Conservation (phyloP, 2,797 vertebrate genomes). For the Notamacropus eugenii region DNA sequence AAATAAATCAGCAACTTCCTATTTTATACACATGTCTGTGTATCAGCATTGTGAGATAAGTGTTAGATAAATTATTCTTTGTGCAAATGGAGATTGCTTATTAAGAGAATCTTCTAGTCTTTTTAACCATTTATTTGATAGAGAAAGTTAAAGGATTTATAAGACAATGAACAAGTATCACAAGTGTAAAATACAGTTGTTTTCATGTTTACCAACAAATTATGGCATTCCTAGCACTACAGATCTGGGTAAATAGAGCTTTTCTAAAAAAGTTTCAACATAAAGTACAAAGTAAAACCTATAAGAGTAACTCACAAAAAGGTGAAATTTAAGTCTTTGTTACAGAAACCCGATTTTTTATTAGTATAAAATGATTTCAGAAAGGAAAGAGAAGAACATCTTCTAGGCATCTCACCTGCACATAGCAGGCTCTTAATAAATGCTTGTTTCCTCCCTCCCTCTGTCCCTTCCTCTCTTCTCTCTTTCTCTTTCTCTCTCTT, state of each 20-base stretch:
- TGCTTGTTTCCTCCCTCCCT: neutral
- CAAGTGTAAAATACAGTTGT: constrained; percentile 27
- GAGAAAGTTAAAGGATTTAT: neutral
- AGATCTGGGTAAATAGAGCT: constrained; percentile 27
- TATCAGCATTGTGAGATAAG: neutral
- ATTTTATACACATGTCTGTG: neutral
- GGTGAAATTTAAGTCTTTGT: neutral
- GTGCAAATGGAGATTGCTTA: neutral
- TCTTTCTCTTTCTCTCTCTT: too few relatives aligned
- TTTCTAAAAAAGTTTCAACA: constrained; percentile 14
- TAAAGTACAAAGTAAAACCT: neutral
- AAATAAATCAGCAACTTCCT: constrained; percentile 8
- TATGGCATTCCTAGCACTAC: constrained; percentile 17
- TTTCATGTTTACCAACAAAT: neutral
- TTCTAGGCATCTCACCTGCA: neutral
- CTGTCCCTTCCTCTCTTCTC: neutral
- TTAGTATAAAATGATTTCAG: neutral
- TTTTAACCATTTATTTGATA: constrained; percentile 31
- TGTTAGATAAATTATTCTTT: neutral
- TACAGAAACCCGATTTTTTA: neutral
- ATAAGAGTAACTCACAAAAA: neutral
- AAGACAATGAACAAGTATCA: too few relatives aligned
- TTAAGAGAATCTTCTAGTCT: constrained; percentile 26
- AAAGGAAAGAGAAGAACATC: neutral
- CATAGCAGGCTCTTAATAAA: neutral